Conservation (phyloP, 2,888 invertebrate genomes). For the Cheilosia grossa region DNA sequence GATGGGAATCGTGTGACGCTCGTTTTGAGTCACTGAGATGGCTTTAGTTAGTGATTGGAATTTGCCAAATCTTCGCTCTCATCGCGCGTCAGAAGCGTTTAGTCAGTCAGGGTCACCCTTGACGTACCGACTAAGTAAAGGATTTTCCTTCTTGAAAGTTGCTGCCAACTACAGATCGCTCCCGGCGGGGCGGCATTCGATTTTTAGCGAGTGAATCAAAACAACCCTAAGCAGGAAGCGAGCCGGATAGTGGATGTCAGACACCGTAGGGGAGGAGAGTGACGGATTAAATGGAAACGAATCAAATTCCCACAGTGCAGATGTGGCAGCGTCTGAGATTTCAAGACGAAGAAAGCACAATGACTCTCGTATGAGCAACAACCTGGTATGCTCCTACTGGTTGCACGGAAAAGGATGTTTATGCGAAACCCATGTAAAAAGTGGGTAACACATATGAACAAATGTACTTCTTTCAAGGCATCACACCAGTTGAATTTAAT, state of each 20-base stretch:
- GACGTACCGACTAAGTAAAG: neutral
- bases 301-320: conserved; percentile 29
- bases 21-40: neutral
- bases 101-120: neutral
- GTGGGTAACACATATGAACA: conserved; percentile 29
- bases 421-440: conserved; percentile 15
- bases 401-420: conserved; percentile 25
- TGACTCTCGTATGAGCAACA: conserved; percentile 57
- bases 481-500: conserved; percentile 61
- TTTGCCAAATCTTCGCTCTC: neutral
- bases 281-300: conserved; percentile 28
- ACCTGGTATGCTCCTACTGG: conserved; percentile 4
- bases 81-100: neutral
- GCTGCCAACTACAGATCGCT: too few species aligned
- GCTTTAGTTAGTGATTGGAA: neutral
- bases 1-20: too few species aligned
- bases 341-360: conserved; percentile 24
- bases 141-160: neutral
- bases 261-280: neutral
- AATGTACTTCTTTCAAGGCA: conserved; percentile 5
- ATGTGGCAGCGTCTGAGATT: conserved; percentile 14
- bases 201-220: conserved; percentile 11
- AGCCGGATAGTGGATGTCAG: neutral
- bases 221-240: neutral
- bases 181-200: neutral